A percentile compares a stretch with the other conserved stretches of the same genome.
Evolutionary conservation across 64 coral and sea anemone species (phyloP).

Genomic region (Pocillopora verrucosa): DNA sequence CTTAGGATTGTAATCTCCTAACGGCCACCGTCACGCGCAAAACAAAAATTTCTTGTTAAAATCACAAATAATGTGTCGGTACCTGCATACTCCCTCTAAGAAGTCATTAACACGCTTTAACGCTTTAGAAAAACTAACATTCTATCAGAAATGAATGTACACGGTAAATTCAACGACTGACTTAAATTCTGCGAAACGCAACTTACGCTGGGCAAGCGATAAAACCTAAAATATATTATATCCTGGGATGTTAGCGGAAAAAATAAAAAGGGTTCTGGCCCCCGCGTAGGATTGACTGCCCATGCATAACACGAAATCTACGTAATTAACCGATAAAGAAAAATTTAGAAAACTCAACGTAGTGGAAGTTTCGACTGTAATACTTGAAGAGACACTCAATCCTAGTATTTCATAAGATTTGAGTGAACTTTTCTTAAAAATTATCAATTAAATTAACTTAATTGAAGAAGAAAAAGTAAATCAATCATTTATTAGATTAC

Average conservation of each 20-base stretch:
- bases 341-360: not conserved
- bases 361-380: too few relatives aligned
- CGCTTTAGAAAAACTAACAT: not conserved
- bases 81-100: not conserved
- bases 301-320: constrained; percentile 3
- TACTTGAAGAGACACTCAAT: too few relatives aligned
- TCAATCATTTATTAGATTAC: constrained; percentile 24
- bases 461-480: not conserved
- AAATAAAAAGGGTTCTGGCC: not conserved
- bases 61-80: not conserved
- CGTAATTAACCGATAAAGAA: not conserved
- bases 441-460: not conserved
- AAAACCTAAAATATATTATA: not conserved
- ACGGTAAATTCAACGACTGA: not conserved
- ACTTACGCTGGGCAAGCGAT: not conserved
- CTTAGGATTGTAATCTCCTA: not conserved
- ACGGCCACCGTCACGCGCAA: not conserved
- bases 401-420: not conserved
- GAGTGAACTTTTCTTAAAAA: not conserved
- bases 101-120: not conserved
- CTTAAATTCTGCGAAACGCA: not conserved
- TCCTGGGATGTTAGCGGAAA: not conserved
- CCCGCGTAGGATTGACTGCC: not conserved
- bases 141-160: not conserved
- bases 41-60: too few relatives aligned